phyloP scores from a whole-genome alignment of 2,113 vertebrate genomes.

The Pycnonotus jocosus region DNA sequence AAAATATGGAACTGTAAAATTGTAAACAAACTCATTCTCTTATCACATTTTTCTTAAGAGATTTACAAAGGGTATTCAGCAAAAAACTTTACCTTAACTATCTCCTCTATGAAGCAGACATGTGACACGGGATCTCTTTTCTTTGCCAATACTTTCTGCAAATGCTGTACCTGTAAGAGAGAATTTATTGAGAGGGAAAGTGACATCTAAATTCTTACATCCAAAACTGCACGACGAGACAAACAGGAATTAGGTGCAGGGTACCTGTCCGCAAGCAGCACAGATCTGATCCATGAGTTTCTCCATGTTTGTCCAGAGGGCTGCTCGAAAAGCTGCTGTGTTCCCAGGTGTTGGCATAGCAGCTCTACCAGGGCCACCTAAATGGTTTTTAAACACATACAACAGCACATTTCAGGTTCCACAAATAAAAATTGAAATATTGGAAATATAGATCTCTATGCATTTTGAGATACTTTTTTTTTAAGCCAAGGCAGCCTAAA shows the following conservation, averaged over 20 bases:
- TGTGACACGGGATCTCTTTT: constrained; percentile 97
- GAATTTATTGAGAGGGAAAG: neutral
- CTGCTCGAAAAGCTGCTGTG: constrained; percentile 90
- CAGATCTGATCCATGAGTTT: constrained; percentile 97
- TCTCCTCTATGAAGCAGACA: constrained; percentile 94
- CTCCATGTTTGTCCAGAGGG: constrained; percentile 97
- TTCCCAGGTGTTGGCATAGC: constrained; percentile 91
- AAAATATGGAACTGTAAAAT: neutral
- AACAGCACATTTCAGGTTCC: neutral
- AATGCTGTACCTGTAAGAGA: constrained; percentile 86
- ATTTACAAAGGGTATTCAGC: neutral
- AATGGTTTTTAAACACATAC: neutral
- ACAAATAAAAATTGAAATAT: neutral
- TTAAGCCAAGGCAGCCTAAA: neutral
- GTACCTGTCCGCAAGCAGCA: constrained; percentile 85
- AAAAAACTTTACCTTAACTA: constrained; percentile 83
- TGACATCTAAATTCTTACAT: neutral
- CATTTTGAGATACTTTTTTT: neutral
- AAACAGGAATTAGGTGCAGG: neutral
- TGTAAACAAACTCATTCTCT: neutral
- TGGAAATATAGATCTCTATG: neutral
- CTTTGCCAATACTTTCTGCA: constrained; percentile 92
- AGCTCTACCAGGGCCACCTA: constrained; percentile 91
- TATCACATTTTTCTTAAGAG: neutral
- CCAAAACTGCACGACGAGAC: neutral